Percentiles rank a stretch among this genome's conserved stretches.
phyloP scores from a whole-genome alignment of 2,797 vertebrate species.

The Acestrorhynchus altus region DNA sequence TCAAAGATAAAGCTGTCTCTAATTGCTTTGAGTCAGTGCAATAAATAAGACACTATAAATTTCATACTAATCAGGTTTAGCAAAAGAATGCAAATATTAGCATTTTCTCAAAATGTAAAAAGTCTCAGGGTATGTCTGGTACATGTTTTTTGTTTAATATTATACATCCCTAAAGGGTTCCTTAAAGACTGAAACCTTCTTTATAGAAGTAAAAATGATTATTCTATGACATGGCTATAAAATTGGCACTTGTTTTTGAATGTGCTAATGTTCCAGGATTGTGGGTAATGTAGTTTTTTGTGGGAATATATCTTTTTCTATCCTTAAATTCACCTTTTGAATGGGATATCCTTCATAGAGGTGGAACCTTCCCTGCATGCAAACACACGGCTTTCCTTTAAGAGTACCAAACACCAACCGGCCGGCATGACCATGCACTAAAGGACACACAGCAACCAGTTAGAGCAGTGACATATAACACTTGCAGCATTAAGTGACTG shows the following conservation, averaged over 20 bases:
- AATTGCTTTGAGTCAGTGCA: background rate
- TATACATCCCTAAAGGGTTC: too few relatives aligned
- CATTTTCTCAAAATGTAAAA: too few relatives aligned
- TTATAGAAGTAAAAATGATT: background rate
- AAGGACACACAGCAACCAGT: conserved; percentile 10
- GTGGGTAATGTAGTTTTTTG: background rate
- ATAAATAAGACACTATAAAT: too few relatives aligned
- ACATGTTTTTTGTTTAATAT: too few relatives aligned
- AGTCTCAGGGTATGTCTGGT: too few relatives aligned
- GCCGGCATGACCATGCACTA: conserved; percentile 87
- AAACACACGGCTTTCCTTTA: conserved; percentile 82
- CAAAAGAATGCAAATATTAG: too few relatives aligned
- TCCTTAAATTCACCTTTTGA: conserved; percentile 80
- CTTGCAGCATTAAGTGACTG: background rate
- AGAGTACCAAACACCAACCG: conserved; percentile 85
- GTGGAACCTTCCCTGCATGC: conserved; percentile 91
- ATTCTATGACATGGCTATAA: background rate
- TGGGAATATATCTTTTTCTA: background rate
- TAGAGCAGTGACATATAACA: conserved; percentile 20
- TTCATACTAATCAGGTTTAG: too few relatives aligned
- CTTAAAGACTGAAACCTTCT: background rate
- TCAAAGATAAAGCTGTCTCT: background rate
- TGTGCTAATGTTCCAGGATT: background rate
- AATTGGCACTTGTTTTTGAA: background rate
- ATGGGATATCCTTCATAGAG: conserved; percentile 86